phyloP scores from a whole-genome alignment of 2,888 invertebrate genomes.

The Morinoia aosen region DNA sequence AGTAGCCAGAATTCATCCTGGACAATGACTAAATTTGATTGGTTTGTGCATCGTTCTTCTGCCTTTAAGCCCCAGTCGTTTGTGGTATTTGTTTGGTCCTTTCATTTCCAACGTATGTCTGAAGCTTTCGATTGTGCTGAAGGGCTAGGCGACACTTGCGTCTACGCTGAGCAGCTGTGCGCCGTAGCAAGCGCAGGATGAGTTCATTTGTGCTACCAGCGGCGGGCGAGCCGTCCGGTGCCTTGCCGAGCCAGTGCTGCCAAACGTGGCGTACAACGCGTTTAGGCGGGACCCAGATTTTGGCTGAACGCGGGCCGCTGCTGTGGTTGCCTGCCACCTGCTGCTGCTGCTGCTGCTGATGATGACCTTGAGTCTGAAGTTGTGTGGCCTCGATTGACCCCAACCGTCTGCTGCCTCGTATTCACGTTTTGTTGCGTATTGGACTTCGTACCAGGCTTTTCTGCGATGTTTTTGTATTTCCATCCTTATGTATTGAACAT shows the following conservation, averaged over 20 bases:
- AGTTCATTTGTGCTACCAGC: neutral
- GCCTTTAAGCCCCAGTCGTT: neutral
- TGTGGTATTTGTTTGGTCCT: neutral
- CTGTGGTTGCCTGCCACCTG: neutral
- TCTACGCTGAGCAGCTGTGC: neutral
- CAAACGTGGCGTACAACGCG: neutral
- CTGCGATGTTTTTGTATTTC: neutral
- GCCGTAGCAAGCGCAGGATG: neutral
- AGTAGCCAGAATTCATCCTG: too few species aligned
- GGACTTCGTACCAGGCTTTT: neutral
- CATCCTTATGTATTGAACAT: neutral
- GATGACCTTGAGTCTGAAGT: neutral
- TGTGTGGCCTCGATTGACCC: neutral
- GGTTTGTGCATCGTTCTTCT: too few species aligned
- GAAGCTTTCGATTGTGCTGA: neutral
- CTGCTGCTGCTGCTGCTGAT: neutral
- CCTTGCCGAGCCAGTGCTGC: neutral
- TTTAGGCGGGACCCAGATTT: neutral
- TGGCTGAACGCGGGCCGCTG: neutral
- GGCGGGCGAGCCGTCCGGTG: neutral
- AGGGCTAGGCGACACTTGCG: neutral
- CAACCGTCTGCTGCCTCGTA: neutral
- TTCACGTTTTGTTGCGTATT: neutral
- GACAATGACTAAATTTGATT: too few species aligned
- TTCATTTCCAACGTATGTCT: neutral